Base-by-base conservation (phyloP, 2,113 vertebrate genomes). In the Pelvicachromis taeniatus region DNA sequence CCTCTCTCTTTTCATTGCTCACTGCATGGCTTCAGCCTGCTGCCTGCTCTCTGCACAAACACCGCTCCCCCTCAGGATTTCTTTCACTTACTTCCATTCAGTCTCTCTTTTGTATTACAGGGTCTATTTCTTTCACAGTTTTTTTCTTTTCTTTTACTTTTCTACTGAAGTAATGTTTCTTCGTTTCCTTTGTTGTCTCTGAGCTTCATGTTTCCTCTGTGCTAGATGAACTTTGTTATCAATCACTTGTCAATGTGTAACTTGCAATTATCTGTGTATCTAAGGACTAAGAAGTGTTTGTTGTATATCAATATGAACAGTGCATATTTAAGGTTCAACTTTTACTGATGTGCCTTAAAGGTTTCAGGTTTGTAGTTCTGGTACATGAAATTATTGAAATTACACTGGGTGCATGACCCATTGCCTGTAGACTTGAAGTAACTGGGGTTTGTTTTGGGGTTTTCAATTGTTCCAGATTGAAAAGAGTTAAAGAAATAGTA, bases 21-120 rank as follows among this genome's bases (percentile, higher is more conserved):
- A 70, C 85, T 86, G 88, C 92, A 90, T 93, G 87, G 91, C 87
- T 91, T 91, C 84, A 90, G 85, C 70, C 85, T 86, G 81, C 86
- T 88, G 80, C 85, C 81, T 54, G 81, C 52, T 83, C 40, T 38
- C 33, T 48, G 53, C 75, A 81, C 42, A 79, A 45, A 78, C 56
- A 68, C 53, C 3, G 0, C 21, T 19, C 38, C 56, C 33, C 33
- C 50, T 26, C 21, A 65, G 11, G 54, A 59, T 84, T 26, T 83
- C n/a, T 56, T 73, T 83, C 45, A 42, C 26, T 68, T n/a, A 33
- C 50, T 82, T 40, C 53, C 59, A 56, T 78, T 78, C n/a, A 40
- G 9, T 80, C 48, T 82, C 9, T 89, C 13, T 42, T 73, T 61
- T 77, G 4, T 53, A 38, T 61, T 75, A 45, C 19, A 78, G 33